phyloP scores from a whole-genome alignment of 2,888 invertebrate species.

The Abrostola tripartita region DNA sequence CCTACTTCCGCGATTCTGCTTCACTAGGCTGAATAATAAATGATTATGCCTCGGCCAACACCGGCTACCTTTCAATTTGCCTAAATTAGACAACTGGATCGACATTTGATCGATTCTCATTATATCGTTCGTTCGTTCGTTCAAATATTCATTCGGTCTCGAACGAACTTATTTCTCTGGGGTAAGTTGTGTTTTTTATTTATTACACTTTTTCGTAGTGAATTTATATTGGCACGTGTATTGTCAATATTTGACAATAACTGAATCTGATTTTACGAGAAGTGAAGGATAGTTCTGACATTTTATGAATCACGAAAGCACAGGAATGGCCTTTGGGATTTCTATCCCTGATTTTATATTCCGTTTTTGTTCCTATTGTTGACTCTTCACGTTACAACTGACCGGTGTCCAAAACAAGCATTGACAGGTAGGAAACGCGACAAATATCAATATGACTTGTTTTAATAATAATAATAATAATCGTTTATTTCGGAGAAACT shows the following conservation, averaged over 20 bases:
- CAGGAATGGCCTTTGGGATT: background rate
- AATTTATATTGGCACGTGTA: background rate
- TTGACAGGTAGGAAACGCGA: no score
- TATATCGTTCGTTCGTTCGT: conserved; percentile 38
- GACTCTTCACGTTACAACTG: no score
- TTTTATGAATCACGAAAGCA: background rate
- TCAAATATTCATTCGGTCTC: conserved; percentile 48
- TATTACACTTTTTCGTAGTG: conserved; percentile 15
- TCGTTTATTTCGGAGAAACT: no score
- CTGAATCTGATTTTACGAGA: background rate
- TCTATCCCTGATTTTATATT: background rate
- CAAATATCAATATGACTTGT: no score
- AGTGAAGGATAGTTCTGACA: background rate
- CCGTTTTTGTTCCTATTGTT: background rate
- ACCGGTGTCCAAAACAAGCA: no score
- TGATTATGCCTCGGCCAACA: conserved; percentile 13
- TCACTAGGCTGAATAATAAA: conserved; percentile 40
- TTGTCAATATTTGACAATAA: conserved; percentile 31
- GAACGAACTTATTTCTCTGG: conserved; percentile 44
- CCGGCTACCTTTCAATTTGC: conserved; percentile 29
- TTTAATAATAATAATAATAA: no score
- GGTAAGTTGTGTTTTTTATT: conserved; percentile 36
- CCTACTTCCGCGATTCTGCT: conserved; percentile 17
- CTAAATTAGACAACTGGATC: conserved; percentile 40
- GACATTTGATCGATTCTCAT: conserved; percentile 44